Evolutionary conservation across 2,113 vertebrate species (phyloP).

Genomic region (Myrmecophaga tridactyla): DNA sequence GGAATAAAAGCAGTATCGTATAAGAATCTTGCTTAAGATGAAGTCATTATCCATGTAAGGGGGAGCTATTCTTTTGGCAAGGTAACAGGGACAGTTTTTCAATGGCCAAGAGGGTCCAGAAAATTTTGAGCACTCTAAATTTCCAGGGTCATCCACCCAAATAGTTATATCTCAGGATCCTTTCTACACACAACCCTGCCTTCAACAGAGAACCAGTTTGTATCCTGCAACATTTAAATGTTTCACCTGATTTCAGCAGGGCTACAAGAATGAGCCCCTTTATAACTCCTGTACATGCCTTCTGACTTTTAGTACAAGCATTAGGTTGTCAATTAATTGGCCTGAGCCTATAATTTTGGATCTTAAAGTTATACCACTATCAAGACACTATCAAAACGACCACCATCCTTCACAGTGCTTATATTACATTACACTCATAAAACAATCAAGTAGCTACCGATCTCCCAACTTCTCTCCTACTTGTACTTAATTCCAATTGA

Average conservation of each 20-base stretch:
- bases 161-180: neutral
- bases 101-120: no score
- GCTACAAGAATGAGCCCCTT: accelerated
- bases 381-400: no score
- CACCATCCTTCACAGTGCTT: neutral
- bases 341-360: neutral
- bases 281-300: neutral
- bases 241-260: neutral
- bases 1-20: no score
- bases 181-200: neutral
- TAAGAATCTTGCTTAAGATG: no score
- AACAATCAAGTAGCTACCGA: neutral
- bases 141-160: neutral
- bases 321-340: neutral
- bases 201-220: neutral
- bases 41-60: neutral
- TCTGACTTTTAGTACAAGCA: neutral
- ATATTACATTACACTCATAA: no score
- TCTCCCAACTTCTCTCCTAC: neutral
- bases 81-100: neutral
- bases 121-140: no score
- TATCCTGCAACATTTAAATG: neutral
- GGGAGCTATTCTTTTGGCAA: neutral
- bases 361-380: neutral
- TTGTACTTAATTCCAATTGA: neutral